These are phyloP conservation scores for Paradoxurus hermaphroditus DNA, from an alignment of 2,113 vertebrate genomes.

Conservation along the genomic window DNA sequence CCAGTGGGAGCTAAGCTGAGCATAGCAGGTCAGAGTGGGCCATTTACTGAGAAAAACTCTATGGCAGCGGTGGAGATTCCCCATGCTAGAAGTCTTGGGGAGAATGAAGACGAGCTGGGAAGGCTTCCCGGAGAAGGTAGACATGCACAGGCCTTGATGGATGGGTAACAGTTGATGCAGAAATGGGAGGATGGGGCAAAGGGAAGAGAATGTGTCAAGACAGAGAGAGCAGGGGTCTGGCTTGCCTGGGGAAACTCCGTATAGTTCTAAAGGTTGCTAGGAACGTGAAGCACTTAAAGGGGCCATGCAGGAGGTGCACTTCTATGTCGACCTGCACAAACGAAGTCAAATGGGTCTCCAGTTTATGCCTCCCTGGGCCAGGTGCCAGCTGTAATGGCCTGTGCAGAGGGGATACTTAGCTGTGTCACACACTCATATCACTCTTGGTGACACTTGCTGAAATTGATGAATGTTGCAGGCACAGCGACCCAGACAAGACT, in stretches of 20 bases:
- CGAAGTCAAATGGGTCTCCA: neutral
- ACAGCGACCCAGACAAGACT: conserved; percentile 41
- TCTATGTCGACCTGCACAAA: neutral
- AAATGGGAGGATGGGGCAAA: neutral
- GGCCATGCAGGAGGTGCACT: neutral
- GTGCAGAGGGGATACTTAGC: conserved; percentile 58
- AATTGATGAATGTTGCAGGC: conserved; percentile 54
- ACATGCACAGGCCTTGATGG: neutral
- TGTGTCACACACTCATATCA: conserved; percentile 56
- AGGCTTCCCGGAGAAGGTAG: neutral
- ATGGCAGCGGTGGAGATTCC: neutral
- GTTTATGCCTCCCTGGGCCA: conserved; percentile 32
- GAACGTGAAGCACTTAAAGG: neutral
- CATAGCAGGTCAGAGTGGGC: neutral
- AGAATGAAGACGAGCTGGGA: neutral
- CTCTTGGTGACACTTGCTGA: conserved; percentile 61
- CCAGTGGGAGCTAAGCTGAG: neutral
- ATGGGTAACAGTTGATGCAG: neutral
- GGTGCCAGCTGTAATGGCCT: conserved; percentile 62
- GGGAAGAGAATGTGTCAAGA: neutral
- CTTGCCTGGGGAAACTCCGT: neutral
- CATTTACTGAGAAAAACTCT: neutral
- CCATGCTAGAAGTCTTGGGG: neutral
- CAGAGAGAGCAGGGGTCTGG: neutral
- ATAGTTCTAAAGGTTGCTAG: neutral